Base-by-base conservation (phyloP, 2,888 invertebrate genomes). In the Cephalotes varians region DNA sequence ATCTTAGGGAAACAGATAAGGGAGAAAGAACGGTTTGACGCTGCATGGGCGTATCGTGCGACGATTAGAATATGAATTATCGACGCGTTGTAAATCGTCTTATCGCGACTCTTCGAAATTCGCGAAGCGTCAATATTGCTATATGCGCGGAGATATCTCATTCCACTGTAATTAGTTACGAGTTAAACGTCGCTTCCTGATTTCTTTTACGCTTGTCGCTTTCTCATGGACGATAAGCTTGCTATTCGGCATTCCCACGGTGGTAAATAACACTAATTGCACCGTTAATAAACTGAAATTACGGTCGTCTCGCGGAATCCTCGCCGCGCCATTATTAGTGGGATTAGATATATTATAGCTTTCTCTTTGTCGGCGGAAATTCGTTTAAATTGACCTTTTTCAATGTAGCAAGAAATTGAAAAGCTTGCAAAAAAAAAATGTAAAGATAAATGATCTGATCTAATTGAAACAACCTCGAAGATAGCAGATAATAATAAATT, bases 251-350 rank as follows among this genome's bases (percentile, higher is more conserved):
- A 84, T 86, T 86, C 88, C 84, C 88, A 87, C 87, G 88, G 77
- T 82, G 37, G 65, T 80, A 74, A 83, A 80, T 73, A 74, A 85
- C 80, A 73, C 47, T 88, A 88, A 87, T 88, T 86, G 83, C 88
- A 56, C 69, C 76, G 82, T 88, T 88, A 86, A 88, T 88, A 88
- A 88, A 86, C 85, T 72, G 64, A 51, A 82, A 85, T 86, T 85
- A 82, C 65, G 51, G 49, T 64, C 56, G 74, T 28, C 64, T 56
- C 82, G 62, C 54, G 56, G 82, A 88, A 60, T 69, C 25, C 67
- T 44, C 34, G 65, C 28, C 28, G 73, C 81, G 79, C 31, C 31
- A 34, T 77, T 77, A 77, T 67, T 74, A 73, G 58, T 73, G 58
- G 31, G 51, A 58, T 74, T 79, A 62, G 79, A 80, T 79, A 60